These are phyloP conservation scores for Peromyscus leucopus DNA, from an alignment of 2,113 vertebrate species.

Conservation along the genomic window DNA sequence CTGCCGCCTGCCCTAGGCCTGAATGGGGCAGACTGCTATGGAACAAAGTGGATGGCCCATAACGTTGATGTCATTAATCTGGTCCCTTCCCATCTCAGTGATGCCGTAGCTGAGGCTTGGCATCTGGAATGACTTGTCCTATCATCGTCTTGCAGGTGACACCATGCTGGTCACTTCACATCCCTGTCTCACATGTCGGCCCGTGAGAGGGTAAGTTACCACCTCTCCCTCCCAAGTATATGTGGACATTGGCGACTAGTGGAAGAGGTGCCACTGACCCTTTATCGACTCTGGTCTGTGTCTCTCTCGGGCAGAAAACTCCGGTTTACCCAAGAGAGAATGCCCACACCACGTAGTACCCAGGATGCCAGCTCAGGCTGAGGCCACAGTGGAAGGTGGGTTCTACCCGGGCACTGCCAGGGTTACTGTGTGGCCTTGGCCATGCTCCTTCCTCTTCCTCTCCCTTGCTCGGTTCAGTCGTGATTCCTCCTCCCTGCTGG, in stretches of 20 bases:
- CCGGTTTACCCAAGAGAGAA: neutral
- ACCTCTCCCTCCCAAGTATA: neutral
- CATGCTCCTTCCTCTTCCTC: neutral
- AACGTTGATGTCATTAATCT: neutral
- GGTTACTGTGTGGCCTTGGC: neutral
- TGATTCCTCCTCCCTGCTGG: neutral
- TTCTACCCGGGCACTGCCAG: neutral
- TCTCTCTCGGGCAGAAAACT: neutral
- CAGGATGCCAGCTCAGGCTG: neutral
- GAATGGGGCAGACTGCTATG: too few species aligned
- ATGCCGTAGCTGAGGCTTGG: neutral
- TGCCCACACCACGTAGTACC: neutral
- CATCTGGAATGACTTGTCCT: neutral
- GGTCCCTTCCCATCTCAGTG: neutral
- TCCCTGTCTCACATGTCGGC: rapidly evolving
- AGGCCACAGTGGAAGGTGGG: too few species aligned
- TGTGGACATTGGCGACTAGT: neutral
- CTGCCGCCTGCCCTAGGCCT: neutral
- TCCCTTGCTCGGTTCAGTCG: neutral
- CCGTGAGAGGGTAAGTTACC: neutral
- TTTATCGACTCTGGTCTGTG: neutral
- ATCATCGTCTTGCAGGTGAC: neutral
- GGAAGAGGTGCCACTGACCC: neutral
- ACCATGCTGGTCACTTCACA: neutral
- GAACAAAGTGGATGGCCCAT: neutral